These are phyloP conservation scores for Pedicia rivosa DNA, from an alignment of 2,888 invertebrate species.

Conservation along the genomic window DNA sequence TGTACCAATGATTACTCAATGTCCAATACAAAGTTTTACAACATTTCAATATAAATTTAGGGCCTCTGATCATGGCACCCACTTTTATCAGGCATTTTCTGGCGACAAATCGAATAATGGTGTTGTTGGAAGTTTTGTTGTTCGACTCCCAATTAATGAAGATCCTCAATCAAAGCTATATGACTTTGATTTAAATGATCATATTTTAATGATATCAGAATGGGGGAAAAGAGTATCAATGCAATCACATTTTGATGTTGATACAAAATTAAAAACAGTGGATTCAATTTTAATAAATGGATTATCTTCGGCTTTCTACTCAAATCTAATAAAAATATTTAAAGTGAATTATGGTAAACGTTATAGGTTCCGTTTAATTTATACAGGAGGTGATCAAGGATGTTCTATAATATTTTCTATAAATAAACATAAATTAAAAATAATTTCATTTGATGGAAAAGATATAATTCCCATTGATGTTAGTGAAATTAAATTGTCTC, in stretches of 20 bases:
- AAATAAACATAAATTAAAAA: constrained; percentile 54
- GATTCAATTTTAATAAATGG: too few relatives aligned
- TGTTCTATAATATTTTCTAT: constrained; percentile 64
- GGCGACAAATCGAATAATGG: constrained; percentile 53
- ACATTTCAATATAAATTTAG: constrained; percentile 63
- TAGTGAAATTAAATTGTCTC: constrained; percentile 49
- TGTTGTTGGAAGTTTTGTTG: constrained; percentile 52
- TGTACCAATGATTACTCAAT: constrained; percentile 61
- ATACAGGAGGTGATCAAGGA: constrained; percentile 60
- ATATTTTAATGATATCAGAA: constrained; percentile 52
- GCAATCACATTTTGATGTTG: neutral
- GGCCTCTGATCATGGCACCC: constrained; percentile 54
- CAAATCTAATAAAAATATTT: too few relatives aligned
- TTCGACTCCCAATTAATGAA: constrained; percentile 43
- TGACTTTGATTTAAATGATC: constrained; percentile 52
- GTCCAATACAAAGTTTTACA: constrained; percentile 55
- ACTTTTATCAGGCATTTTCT: constrained; percentile 58
- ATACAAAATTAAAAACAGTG: too few relatives aligned
- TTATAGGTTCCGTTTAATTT: constrained; percentile 55
- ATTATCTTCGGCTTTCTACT: too few relatives aligned
- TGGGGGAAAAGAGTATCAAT: constrained; percentile 31
- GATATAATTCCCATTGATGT: constrained; percentile 49
- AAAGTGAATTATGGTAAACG: constrained; percentile 19
- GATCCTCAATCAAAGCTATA: constrained; percentile 45
- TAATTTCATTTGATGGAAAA: constrained; percentile 57